Evolutionary conservation across 2,888 invertebrate species (phyloP).

Genomic region (Ceriagrion tenellum): DNA sequence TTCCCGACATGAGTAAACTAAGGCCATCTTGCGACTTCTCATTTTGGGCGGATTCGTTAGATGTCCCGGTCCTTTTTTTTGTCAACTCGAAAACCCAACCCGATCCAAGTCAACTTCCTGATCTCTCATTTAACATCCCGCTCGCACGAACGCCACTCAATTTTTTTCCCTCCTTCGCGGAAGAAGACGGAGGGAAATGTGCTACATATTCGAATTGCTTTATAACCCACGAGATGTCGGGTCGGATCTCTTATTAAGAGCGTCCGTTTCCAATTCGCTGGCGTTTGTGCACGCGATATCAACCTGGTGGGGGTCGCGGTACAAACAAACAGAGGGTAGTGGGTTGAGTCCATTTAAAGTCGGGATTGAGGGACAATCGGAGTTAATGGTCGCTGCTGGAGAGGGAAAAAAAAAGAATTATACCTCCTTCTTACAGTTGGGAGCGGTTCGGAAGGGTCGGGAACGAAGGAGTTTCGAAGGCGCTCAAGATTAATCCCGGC

Average conservation of each 20-base stretch:
- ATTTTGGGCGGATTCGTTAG: neutral
- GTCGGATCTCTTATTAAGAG: constrained; percentile 37
- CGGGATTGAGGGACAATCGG: neutral
- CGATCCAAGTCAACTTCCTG: neutral
- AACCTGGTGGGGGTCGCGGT: neutral
- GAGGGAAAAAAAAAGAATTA: neutral
- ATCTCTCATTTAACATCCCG: constrained; percentile 2
- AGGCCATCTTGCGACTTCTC: neutral
- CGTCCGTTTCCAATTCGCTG: neutral
- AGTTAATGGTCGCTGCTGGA: neutral
- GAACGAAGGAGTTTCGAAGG: neutral
- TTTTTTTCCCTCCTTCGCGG: neutral
- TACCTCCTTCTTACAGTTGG: neutral
- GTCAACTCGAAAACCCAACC: neutral
- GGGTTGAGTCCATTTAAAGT: neutral
- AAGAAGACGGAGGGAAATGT: neutral
- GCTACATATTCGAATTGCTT: constrained; percentile 38
- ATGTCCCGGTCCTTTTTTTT: neutral
- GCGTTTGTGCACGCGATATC: constrained; percentile 19
- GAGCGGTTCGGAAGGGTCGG: neutral
- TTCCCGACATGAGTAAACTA: neutral
- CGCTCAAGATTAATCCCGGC: neutral
- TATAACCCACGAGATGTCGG: constrained; percentile 42
- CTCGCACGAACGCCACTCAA: neutral
- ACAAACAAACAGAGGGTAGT: neutral